These are phyloP conservation scores for Verasper variegatus DNA, from an alignment of 2,113 vertebrate genomes.

Conservation along the genomic window DNA sequence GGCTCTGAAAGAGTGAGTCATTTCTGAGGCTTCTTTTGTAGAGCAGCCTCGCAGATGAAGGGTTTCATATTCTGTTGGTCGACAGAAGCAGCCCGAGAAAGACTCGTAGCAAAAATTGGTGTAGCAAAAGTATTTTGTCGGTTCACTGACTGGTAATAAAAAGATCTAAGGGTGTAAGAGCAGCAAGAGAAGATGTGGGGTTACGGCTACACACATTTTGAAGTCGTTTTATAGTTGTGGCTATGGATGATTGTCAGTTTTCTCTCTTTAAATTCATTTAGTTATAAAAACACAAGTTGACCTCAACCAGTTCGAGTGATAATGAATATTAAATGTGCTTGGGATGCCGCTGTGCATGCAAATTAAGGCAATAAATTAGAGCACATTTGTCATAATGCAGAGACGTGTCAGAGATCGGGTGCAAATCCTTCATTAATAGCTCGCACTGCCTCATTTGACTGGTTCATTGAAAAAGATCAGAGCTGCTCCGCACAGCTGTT, in stretches of 20 bases:
- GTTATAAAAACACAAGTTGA: background rate
- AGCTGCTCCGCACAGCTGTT: conserved; percentile 22
- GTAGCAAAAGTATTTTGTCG: conserved; percentile 20
- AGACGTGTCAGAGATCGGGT: conserved; percentile 21
- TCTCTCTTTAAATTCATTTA: background rate
- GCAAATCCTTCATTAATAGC: conserved; percentile 40
- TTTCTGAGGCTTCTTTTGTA: conserved; percentile 18
- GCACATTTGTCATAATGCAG: conserved; percentile 7
- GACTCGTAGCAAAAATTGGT: conserved; percentile 12
- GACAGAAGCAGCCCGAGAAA: conserved; percentile 16
- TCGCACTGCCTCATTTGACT: conserved; percentile 36
- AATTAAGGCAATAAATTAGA: conserved; percentile 16
- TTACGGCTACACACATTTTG: conserved; percentile 1
- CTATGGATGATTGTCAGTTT: background rate
- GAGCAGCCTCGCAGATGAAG: conserved; percentile 4
- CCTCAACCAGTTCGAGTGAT: background rate
- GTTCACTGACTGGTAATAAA: background rate
- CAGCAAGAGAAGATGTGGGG: background rate
- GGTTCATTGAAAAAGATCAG: conserved; percentile 44
- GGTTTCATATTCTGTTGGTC: conserved; percentile 10
- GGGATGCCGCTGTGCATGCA: background rate
- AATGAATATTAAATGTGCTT: conserved; percentile 2
- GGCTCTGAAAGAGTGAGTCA: background rate
- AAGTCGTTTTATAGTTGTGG: background rate
- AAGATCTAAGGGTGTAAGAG: background rate